phyloP scores from a whole-genome alignment of 2,888 invertebrate genomes.

The Scaptomyza reducta region DNA sequence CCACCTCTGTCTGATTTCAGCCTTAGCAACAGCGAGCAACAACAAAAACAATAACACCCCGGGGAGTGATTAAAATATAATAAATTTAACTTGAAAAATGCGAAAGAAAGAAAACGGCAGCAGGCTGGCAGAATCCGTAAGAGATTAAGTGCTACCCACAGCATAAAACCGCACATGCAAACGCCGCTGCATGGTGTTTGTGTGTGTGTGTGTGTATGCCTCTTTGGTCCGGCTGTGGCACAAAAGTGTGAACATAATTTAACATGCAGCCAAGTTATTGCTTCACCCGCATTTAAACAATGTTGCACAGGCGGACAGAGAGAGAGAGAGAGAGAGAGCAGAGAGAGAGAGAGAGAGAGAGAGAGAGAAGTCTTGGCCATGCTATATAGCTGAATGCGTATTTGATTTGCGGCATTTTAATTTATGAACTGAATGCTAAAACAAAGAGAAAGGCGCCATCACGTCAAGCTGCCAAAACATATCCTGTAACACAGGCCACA shows the following conservation, averaged over 20 bases:
- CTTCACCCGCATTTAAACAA: slow-evolving; percentile 50
- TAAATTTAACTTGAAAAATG: slow-evolving; percentile 79
- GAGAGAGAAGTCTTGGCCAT: slow-evolving; percentile 6
- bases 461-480: slow-evolving; percentile 68
- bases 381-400: slow-evolving; percentile 70
- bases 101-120: slow-evolving; percentile 60
- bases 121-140: slow-evolving; percentile 60
- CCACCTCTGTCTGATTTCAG: slow-evolving; percentile 43
- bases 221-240: slow-evolving; percentile 60
- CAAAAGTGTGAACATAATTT: slow-evolving; percentile 80
- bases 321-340: slow-evolving; percentile 11
- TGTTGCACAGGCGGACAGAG: slow-evolving; percentile 6
- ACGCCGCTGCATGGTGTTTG: slow-evolving; percentile 37
- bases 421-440: slow-evolving; percentile 73
- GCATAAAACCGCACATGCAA: slow-evolving; percentile 74
- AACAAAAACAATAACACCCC: slow-evolving; percentile 68
- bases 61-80: slow-evolving; percentile 84
- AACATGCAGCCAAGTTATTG: slow-evolving; percentile 66
- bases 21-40: slow-evolving; percentile 53
- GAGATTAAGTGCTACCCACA: slow-evolving; percentile 79
- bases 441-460: slow-evolving; percentile 32
- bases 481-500: slow-evolving; percentile 43
- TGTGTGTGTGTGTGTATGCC: slow-evolving; percentile 6
- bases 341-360: slow-evolving; percentile 19
- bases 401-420: slow-evolving; percentile 82